Conservation (phyloP, 1,140 invertebrate genomes). For the Panagrolaimus sp. region DNA sequence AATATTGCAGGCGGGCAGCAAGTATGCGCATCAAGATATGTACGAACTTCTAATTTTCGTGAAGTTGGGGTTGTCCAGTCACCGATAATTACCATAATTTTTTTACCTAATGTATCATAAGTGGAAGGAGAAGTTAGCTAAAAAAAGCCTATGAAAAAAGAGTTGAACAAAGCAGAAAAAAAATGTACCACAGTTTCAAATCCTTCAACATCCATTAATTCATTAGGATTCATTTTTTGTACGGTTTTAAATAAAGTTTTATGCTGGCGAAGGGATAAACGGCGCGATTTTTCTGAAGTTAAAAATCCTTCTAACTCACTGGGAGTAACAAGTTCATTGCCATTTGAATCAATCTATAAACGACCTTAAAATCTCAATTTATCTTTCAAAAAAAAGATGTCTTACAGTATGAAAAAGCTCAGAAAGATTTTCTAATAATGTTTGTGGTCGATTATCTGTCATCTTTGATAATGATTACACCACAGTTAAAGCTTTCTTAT, state of each 20-base stretch:
- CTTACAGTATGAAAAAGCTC: conserved; percentile 9
- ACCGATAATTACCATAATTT: background rate
- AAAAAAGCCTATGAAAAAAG: conserved; percentile 1
- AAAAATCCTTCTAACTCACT: background rate
- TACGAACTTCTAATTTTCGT: background rate
- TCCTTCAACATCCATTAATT: background rate
- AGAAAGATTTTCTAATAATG: background rate
- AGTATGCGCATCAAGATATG: background rate
- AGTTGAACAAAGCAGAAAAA: background rate
- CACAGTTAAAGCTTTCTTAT: no score
- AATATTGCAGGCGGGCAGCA: conserved; percentile 9
- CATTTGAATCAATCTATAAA: background rate
- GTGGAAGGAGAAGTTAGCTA: conserved; percentile 2
- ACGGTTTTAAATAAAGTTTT: background rate
- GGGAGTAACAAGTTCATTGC: background rate
- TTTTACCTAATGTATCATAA: background rate
- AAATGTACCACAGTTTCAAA: background rate
- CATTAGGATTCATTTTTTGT: background rate
- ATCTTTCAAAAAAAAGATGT: background rate
- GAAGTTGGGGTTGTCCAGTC: background rate
- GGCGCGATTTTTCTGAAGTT: background rate
- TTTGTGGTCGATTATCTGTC: background rate
- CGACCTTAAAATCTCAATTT: background rate
- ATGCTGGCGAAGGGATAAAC: background rate
- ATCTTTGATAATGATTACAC: no score